Evolutionary conservation across 1,140 invertebrate genomes (phyloP).

Genomic region (Magallana gigas): DNA sequence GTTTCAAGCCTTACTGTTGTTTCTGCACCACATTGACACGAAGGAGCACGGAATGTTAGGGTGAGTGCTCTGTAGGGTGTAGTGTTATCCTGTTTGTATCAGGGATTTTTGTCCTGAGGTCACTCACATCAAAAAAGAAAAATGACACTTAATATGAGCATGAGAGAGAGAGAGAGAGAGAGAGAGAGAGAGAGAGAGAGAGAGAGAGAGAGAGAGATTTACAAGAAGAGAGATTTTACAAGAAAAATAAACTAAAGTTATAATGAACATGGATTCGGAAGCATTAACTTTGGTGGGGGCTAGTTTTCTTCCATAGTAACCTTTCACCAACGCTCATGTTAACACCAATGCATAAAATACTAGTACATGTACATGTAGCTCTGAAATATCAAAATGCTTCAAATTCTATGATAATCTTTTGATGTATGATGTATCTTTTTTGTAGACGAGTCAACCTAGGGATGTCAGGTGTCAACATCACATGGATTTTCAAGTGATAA

Average conservation of each 20-base stretch:
- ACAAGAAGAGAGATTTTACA: not conserved
- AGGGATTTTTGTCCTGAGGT: no score
- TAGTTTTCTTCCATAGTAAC: no score
- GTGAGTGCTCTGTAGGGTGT: slow-evolving; percentile 64
- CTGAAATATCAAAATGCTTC: not conserved
- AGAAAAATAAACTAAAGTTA: not conserved
- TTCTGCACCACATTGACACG: slow-evolving; percentile 87
- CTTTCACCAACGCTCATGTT: not conserved
- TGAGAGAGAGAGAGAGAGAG: no score
- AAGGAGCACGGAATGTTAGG: slow-evolving; percentile 88
- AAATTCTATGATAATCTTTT: no score
- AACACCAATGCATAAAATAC: not conserved
- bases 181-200: no score
- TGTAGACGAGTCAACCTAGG: slow-evolving; percentile 11
- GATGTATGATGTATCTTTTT: not conserved
- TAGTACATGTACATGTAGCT: no score
- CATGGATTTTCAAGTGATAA: not conserved
- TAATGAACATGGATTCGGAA: no score
- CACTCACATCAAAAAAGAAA: no score
- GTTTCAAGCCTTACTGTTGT: slow-evolving; percentile 89
- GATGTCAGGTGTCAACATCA: slow-evolving; percentile 10
- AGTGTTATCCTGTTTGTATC: no score
- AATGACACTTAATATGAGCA: no score
- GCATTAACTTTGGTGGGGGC: no score
- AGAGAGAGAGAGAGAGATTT: not conserved